These are phyloP conservation scores for Strix aluco DNA, from an alignment of 2,113 vertebrate species.

Conservation along the genomic window DNA sequence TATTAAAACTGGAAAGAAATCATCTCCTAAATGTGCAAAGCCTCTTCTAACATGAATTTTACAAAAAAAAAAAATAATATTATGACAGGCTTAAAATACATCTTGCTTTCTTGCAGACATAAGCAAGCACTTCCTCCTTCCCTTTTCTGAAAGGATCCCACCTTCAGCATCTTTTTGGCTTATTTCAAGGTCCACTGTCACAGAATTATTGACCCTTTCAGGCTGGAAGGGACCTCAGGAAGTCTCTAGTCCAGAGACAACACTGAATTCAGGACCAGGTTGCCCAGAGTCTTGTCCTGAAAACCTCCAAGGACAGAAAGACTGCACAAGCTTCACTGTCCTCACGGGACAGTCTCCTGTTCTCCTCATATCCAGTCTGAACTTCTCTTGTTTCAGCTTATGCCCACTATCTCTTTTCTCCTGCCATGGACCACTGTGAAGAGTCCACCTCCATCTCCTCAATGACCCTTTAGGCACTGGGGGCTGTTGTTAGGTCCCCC, in stretches of 20 bases:
- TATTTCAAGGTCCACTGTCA: background rate
- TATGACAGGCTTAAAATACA: background rate
- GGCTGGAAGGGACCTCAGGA: background rate
- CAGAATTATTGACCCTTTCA: background rate
- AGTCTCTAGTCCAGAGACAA: background rate
- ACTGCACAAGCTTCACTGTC: background rate
- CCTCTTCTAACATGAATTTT: background rate
- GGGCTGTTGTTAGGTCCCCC: background rate
- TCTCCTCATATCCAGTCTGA: background rate
- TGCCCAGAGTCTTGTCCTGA: background rate
- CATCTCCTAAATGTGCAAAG: background rate
- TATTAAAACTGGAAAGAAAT: conserved; percentile 23
- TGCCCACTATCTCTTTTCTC: background rate
- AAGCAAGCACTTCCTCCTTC: background rate
- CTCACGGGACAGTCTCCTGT: background rate
- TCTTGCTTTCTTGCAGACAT: background rate
- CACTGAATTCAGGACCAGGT: background rate
- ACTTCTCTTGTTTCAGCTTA: background rate
- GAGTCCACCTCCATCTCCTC: background rate
- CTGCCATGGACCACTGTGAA: background rate
- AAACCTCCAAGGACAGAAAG: background rate
- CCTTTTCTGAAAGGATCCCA: background rate
- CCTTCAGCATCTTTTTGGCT: background rate
- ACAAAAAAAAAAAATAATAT: background rate
- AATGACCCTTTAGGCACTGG: background rate